Conservation (phyloP, 92 coral and sea anemone genomes). For the Palythoa heliodiscus region DNA sequence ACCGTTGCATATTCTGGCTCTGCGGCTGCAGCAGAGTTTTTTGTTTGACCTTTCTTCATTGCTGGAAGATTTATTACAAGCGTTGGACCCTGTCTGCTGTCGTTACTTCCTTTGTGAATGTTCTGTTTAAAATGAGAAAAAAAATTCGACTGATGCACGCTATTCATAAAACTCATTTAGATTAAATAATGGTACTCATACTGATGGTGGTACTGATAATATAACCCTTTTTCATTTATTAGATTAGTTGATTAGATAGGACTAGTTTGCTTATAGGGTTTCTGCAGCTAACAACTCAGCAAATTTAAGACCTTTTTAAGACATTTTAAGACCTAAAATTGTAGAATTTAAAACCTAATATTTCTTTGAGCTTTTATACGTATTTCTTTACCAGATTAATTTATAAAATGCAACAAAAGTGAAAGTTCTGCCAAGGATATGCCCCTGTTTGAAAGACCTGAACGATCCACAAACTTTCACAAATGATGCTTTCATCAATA, state of each 20-base stretch:
- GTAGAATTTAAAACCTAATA: no score
- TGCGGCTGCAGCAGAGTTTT: neutral
- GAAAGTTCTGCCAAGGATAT: no score
- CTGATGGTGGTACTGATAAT: neutral
- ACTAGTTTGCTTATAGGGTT: no score
- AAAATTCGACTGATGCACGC: neutral
- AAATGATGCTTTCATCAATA: no score
- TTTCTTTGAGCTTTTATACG: no score
- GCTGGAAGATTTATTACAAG: constrained; percentile 34
- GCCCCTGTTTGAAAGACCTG: no score
- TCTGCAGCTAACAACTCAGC: no score
- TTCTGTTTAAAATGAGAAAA: neutral
- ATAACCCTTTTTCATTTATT: neutral
- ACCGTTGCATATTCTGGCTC: constrained; percentile 15
- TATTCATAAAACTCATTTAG: neutral
- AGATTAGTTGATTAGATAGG: neutral
- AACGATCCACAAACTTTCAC: no score
- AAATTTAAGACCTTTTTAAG: no score
- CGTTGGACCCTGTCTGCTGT: constrained; percentile 12
- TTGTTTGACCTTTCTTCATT: constrained; percentile 24
- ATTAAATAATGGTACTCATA: neutral
- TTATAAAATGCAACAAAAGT: no score
- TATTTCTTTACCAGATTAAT: no score
- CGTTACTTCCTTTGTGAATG: constrained; percentile 8
- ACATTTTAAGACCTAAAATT: no score